These are phyloP conservation scores for Mesorhabditis sp. DNA, from an alignment of 2,888 invertebrate genomes.

Conservation along the genomic window DNA sequence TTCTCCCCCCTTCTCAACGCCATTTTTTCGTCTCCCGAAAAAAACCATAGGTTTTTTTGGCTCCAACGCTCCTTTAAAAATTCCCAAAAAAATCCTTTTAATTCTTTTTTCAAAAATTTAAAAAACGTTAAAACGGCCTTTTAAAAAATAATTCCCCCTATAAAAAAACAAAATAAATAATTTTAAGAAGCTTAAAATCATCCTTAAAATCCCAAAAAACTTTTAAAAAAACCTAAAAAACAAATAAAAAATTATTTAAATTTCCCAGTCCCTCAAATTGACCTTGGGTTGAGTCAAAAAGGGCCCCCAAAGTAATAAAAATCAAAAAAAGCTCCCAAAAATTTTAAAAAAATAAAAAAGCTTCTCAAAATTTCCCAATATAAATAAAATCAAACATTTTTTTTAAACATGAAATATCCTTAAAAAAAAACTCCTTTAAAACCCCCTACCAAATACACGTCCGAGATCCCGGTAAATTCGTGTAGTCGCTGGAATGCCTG, in stretches of 20 bases:
- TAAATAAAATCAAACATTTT: no score
- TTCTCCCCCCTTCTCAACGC: conserved; percentile 46
- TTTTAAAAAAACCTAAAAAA: background rate
- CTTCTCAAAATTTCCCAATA: no score
- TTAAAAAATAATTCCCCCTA: no score
- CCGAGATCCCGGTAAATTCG: conserved; percentile 80
- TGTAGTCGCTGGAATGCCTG: conserved; percentile 63
- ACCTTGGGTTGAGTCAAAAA: no score
- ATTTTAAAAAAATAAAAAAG: no score
- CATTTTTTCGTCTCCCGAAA: conserved; percentile 60
- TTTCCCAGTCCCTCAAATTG: no score
- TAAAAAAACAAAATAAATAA: no score
- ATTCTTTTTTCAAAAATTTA: no score
- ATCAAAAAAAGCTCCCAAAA: background rate
- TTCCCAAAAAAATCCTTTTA: no score
- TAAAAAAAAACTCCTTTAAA: background rate
- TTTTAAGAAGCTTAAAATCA: background rate
- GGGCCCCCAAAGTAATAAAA: conserved; percentile 3
- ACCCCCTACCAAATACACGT: conserved; percentile 77
- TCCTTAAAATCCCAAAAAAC: background rate
- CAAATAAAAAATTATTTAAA: no score
- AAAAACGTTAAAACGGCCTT: no score
- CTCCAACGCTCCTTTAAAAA: conserved; percentile 4
- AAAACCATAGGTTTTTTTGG: conserved; percentile 5
- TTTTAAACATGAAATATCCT: no score